Evolutionary conservation across 2,113 vertebrate species (phyloP).

Genomic region (Trinectes maculatus): DNA sequence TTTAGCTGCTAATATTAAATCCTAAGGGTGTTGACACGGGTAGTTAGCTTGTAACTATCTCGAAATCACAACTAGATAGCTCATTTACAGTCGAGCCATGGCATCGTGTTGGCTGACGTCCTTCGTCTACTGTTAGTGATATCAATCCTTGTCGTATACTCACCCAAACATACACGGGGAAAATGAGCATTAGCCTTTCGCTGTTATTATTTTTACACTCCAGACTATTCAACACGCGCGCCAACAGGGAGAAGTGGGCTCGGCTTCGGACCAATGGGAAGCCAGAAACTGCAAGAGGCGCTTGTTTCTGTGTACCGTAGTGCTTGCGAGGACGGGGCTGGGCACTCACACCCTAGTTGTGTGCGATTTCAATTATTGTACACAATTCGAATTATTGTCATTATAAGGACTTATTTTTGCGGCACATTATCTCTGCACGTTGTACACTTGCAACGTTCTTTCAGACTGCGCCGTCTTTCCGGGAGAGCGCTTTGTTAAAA

Average conservation of each 20-base stretch:
- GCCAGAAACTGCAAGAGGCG: slow-evolving; percentile 11
- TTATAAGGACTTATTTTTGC: no score
- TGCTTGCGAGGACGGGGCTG: slow-evolving; percentile 7
- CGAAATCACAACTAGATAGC: background rate
- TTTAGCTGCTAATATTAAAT: background rate
- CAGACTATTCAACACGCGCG: slow-evolving; percentile 60
- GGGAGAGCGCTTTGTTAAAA: fast-evolving
- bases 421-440: no score
- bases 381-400: fast-evolving
- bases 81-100: background rate
- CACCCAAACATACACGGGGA: slow-evolving; percentile 8
- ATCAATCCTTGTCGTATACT: background rate
- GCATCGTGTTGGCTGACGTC: background rate
- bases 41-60: background rate
- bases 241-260: slow-evolving; percentile 46
- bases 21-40: background rate
- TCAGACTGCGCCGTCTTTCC: slow-evolving; percentile 35
- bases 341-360: fast-evolving
- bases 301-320: fast-evolving
- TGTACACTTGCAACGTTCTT: no score
- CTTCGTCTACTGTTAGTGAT: background rate
- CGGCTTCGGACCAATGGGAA: slow-evolving; percentile 57
- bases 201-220: slow-evolving; percentile 1
- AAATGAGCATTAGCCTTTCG: background rate
- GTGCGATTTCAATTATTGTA: fast-evolving